Evolutionary conservation across 1,140 invertebrate genomes (phyloP).

Genomic region (Nymphalis io): DNA sequence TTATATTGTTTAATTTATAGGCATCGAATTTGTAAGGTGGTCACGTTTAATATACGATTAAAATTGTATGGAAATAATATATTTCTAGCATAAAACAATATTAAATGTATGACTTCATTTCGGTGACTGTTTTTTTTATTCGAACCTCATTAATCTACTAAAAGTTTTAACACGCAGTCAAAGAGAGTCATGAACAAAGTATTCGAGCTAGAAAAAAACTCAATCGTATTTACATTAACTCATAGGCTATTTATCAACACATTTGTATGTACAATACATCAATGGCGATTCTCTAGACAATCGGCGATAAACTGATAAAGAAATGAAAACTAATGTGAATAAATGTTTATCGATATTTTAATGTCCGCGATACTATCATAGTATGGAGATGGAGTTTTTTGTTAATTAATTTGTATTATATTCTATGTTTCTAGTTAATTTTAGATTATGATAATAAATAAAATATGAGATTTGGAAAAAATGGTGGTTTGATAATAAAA

Average conservation of each 20-base stretch:
- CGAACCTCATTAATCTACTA: conserved; percentile 36
- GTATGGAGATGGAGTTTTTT: conserved; percentile 48
- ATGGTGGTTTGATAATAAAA: too few relatives aligned
- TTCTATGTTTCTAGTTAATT: background rate
- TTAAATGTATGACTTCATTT: background rate
- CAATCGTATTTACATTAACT: conserved; percentile 70
- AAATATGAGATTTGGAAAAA: too few relatives aligned
- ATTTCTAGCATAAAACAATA: too few relatives aligned
- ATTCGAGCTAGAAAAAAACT: conserved; percentile 44
- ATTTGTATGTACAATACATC: conserved; percentile 51
- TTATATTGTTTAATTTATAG: conserved; percentile 24
- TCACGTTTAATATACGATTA: too few relatives aligned
- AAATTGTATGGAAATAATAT: too few relatives aligned
- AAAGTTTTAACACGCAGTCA: conserved; percentile 32
- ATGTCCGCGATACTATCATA: conserved; percentile 48
- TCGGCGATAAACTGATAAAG: conserved; percentile 76
- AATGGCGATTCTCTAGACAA: conserved; percentile 64
- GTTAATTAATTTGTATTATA: background rate
- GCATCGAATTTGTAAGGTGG: background rate
- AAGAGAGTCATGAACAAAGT: conserved; percentile 42
- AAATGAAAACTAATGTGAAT: conserved; percentile 79
- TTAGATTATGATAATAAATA: background rate
- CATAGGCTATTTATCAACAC: conserved; percentile 66
- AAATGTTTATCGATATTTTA: conserved; percentile 75
- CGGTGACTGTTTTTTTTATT: background rate